These are phyloP conservation scores for Entelurus aequoreus DNA, from an alignment of 2,113 vertebrate genomes.

Conservation along the genomic window DNA sequence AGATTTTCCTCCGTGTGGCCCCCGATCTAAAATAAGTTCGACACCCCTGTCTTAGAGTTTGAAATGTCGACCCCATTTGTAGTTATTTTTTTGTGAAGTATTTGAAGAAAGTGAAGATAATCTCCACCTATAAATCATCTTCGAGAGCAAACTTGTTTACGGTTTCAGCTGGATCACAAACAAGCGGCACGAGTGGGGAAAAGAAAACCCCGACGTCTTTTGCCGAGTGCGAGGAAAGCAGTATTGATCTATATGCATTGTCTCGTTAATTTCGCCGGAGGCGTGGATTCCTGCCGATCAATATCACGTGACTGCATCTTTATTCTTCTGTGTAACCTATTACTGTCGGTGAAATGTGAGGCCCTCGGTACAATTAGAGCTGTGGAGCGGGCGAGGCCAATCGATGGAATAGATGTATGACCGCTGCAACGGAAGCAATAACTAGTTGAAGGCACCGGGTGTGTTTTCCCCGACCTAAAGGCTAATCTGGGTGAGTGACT, in stretches of 20 bases:
- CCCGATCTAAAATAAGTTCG: too few relatives aligned
- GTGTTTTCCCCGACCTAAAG: conserved; percentile 64
- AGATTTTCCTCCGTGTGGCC: too few relatives aligned
- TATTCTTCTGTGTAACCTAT: conserved; percentile 75
- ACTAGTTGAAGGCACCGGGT: conserved; percentile 56
- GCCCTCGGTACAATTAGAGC: conserved; percentile 69
- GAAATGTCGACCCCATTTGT: too few relatives aligned
- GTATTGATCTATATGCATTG: conserved; percentile 72
- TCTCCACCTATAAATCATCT: too few relatives aligned
- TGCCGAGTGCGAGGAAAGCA: conserved; percentile 48
- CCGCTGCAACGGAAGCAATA: conserved; percentile 64
- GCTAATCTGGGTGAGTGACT: conserved; percentile 58
- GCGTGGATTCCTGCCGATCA: conserved; percentile 72
- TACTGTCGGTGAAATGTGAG: conserved; percentile 71
- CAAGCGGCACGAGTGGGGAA: neutral
- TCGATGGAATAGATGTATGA: conserved; percentile 70
- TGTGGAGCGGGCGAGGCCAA: conserved; percentile 58
- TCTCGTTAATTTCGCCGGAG: conserved; percentile 74
- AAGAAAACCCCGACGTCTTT: conserved; percentile 11
- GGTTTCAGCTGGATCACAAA: conserved; percentile 23
- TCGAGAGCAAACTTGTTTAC: too few relatives aligned
- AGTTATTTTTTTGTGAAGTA: too few relatives aligned
- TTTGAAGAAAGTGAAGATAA: too few relatives aligned
- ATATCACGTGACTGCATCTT: conserved; percentile 73
- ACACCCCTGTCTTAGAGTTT: too few relatives aligned